Conservation (phyloP, 2,113 vertebrate species). For the Tyto alba region DNA sequence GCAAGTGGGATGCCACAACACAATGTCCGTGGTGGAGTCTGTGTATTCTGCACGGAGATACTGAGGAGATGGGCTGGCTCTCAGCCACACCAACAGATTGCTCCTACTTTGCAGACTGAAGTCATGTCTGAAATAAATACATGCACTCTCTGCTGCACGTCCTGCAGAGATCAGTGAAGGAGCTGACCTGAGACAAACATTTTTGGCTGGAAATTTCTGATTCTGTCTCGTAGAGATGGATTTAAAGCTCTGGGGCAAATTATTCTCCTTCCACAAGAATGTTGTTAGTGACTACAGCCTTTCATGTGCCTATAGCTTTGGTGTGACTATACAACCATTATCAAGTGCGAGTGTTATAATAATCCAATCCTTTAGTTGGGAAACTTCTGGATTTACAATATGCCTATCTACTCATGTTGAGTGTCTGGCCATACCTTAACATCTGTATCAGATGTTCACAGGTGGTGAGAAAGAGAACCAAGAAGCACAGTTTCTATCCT, state of each 20-base stretch:
- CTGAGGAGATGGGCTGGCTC: not conserved
- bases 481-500: not conserved
- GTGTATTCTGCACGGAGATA: not conserved
- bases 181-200: not conserved
- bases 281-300: not conserved
- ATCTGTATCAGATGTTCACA: not conserved
- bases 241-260: not conserved
- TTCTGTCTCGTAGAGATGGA: not conserved
- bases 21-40: fast-evolving
- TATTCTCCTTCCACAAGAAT: not conserved
- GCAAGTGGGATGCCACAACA: not conserved
- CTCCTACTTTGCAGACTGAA: conserved; percentile 15
- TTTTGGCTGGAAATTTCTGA: not conserved
- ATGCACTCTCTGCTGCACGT: fast-evolving
- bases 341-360: not conserved
- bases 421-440: not conserved
- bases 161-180: not conserved
- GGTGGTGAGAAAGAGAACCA: not conserved
- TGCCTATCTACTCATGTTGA: not conserved
- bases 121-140: conserved; percentile 26
- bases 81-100: conserved; percentile 12
- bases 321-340: not conserved
- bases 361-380: not conserved
- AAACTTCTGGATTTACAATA: not conserved
- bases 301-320: not conserved